Conservation (phyloP, 2,797 vertebrate species). For the Crenuchus spilurus region DNA sequence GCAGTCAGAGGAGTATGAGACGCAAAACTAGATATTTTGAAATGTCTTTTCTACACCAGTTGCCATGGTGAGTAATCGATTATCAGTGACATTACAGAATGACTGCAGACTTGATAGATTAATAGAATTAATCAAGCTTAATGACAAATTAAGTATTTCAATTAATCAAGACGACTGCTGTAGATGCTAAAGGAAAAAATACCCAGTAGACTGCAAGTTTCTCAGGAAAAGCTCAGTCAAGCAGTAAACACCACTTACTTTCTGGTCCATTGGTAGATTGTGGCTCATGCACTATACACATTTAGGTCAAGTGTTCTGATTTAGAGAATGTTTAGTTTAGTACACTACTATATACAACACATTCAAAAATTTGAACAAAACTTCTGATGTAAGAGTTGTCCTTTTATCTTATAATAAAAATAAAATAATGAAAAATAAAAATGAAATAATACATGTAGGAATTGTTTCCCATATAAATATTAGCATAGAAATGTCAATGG, state of each 20-base stretch:
- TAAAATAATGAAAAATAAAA: no score
- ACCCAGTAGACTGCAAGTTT: slow-evolving; percentile 40
- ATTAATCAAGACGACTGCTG: slow-evolving; percentile 75
- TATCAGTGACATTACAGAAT: slow-evolving; percentile 67
- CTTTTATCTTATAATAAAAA: no score
- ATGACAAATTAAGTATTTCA: slow-evolving; percentile 80
- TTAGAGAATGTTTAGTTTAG: no score
- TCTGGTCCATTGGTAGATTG: neutral
- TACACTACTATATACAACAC: no score
- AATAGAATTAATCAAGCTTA: slow-evolving; percentile 79
- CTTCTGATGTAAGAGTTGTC: no score
- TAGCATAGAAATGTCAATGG: no score
- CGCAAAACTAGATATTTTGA: slow-evolving; percentile 33
- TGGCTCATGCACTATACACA: neutral
- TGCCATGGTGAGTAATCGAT: slow-evolving; percentile 74
- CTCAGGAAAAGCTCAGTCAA: slow-evolving; percentile 46
- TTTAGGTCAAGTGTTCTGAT: neutral
- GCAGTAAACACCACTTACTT: slow-evolving; percentile 18
- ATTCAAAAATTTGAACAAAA: no score
- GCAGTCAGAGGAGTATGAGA: neutral
- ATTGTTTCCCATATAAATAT: no score
- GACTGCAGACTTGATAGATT: slow-evolving; percentile 71
- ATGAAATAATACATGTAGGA: no score
- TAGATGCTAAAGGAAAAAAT: slow-evolving; percentile 36
- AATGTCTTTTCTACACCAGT: slow-evolving; percentile 57